Base-by-base conservation (phyloP, 2,113 vertebrate species). In the Dasypus novemcinctus region DNA sequence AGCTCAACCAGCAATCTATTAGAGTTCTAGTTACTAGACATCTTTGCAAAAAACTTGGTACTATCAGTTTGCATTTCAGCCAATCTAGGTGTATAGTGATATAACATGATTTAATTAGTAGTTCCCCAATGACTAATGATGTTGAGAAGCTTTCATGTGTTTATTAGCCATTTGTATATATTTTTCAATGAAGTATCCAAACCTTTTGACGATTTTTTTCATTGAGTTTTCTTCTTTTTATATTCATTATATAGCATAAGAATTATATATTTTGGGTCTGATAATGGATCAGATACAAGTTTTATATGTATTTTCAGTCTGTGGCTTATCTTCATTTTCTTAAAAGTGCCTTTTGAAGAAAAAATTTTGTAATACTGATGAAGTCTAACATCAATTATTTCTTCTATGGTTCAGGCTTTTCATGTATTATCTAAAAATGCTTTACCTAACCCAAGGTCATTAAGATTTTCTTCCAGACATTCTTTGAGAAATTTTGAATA, bases 241-340 rank as follows among this genome's bases (percentile, higher is more conserved):
- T 76, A 43, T 68, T 83, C 31, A 17, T 46, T 49, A 52, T 43
- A 59, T 41, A 90, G 8, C 18, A 2, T 54, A 68, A 63, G 15
- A 64, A 93, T 91, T 71, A 2, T 54, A 38, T 68, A 36, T 61
- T 84, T 93, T 84, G 38, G 29, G 79, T 84, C 66, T 76, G 46
- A 87, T 87, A 49, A 90, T 61, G 17, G 33, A 54, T 43, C 75
- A 93, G 27, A 75, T 68, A 81, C 8, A 69, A 69, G 54, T 68
- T 90, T 76, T 76, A 46, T 15, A 43, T 81, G 43, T 63, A 80
- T 75, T 88, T 91, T 87, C 81, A 49, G 25, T 57, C 18, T 94
- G n/a, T 27, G 38, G 41, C 27, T 52, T 95, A 29, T 78, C 33
- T 78, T 94, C n/a, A 91, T 63, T 87, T 92, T 92, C 94, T 80